phyloP scores from a whole-genome alignment of 37 sponge, comb jelly and placozoan genomes.

The Oscarella lobularis region DNA sequence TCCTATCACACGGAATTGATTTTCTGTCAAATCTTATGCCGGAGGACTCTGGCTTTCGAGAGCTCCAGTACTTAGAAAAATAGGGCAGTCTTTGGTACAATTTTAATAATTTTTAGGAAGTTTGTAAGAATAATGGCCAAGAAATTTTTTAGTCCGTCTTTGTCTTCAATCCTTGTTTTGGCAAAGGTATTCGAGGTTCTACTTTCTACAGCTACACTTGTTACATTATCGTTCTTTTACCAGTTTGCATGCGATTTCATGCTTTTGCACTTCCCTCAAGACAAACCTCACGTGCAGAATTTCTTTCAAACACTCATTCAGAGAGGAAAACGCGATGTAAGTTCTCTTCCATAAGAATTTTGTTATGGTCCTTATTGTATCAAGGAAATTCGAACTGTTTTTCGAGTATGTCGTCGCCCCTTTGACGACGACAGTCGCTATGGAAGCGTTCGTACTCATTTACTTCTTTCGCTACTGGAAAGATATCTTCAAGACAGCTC shows the following conservation, averaged over 20 bases:
- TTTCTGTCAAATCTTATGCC: neutral
- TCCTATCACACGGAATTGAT: neutral
- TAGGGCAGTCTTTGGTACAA: neutral
- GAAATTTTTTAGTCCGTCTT: neutral
- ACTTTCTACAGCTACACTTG: neutral
- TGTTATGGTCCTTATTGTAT: neutral
- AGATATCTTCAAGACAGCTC: conserved; percentile 25
- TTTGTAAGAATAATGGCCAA: neutral
- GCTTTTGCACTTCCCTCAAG: neutral
- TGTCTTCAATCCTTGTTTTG: neutral
- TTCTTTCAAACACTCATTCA: neutral
- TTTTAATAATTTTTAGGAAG: neutral
- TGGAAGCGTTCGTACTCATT: no score
- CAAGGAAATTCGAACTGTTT: conserved; percentile 43
- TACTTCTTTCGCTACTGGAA: no score
- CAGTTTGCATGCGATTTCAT: neutral
- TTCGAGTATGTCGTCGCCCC: conserved; percentile 29
- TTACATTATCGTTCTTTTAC: neutral
- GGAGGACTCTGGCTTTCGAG: neutral
- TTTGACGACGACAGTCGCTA: no score
- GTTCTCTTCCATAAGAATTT: conserved; percentile 2
- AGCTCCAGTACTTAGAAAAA: neutral
- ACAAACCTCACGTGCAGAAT: neutral
- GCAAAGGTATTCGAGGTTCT: neutral
- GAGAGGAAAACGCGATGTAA: neutral